These are phyloP conservation scores for Potorous gilbertii DNA, from an alignment of 2,797 vertebrate genomes.

Conservation along the genomic window DNA sequence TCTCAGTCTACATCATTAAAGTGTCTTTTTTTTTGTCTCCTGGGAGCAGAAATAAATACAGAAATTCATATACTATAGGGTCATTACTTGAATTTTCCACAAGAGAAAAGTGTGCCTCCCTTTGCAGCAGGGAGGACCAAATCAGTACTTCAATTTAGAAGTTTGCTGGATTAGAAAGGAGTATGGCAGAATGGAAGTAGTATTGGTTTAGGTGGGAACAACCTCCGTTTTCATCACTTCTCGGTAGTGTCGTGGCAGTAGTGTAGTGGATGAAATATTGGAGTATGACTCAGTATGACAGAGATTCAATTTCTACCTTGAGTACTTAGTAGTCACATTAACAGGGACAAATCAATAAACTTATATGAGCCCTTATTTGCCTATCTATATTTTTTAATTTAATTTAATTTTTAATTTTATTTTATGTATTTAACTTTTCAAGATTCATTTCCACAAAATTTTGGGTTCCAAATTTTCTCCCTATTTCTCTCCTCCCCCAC, in stretches of 20 bases:
- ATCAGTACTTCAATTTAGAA: background rate
- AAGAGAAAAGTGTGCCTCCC: background rate
- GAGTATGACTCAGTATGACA: background rate
- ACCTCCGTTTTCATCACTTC: background rate
- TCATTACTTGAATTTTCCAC: background rate
- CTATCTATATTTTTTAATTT: background rate
- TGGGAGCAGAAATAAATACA: background rate
- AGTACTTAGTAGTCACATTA: background rate
- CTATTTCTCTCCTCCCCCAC: too few species aligned
- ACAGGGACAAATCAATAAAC: background rate
- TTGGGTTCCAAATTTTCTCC: too few species aligned
- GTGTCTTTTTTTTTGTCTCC: background rate
- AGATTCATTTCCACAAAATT: too few species aligned
- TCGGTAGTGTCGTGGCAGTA: background rate
- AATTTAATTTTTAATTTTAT: too few species aligned
- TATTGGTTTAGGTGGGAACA: background rate
- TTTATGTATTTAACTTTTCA: too few species aligned
- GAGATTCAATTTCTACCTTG: background rate
- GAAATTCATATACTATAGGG: fast-evolving
- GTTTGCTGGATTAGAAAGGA: background rate
- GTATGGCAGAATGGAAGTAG: background rate
- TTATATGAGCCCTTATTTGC: background rate
- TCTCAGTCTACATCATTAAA: conserved; percentile 18
- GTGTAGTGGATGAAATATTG: background rate
- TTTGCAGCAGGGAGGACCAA: background rate